Percentiles rank a stretch among this genome's conserved stretches.
These are phyloP conservation scores for Myiotriccus ornatus DNA, from an alignment of 2,797 vertebrate genomes.

Conservation along the genomic window DNA sequence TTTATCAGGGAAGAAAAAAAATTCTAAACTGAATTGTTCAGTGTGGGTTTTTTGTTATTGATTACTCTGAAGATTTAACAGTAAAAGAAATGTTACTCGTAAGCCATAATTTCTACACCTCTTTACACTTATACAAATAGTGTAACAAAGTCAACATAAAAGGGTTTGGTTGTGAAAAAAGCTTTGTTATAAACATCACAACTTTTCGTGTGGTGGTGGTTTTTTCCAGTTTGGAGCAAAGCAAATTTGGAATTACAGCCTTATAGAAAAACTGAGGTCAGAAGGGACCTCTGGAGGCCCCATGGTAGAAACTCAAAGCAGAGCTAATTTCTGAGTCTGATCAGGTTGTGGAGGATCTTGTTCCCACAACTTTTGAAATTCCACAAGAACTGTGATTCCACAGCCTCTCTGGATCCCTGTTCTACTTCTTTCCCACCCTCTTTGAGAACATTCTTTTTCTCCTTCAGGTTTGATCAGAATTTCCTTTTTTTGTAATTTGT, in stretches of 20 bases:
- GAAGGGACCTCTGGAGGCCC: background rate
- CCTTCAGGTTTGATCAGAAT: background rate
- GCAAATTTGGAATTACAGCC: background rate
- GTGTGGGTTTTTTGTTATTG: background rate
- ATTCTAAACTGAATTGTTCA: background rate
- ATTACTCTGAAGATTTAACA: background rate
- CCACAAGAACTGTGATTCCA: background rate
- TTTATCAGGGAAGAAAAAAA: background rate
- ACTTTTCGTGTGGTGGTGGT: accelerated
- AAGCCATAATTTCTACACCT: background rate
- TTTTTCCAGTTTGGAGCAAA: background rate
- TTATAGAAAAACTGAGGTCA: background rate
- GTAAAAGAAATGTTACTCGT: background rate
- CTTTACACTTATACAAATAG: background rate
- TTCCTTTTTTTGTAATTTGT: background rate
- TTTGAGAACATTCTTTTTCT: background rate
- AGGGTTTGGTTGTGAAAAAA: background rate
- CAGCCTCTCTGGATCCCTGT: background rate
- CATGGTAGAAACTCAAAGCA: background rate
- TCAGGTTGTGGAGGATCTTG: background rate
- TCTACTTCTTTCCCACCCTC: background rate
- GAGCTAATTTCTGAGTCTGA: background rate
- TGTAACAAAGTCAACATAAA: background rate
- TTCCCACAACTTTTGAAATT: background rate
- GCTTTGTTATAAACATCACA: background rate